These are phyloP conservation scores for Melanophora roralis DNA, from an alignment of 2,888 invertebrate species.

Conservation along the genomic window DNA sequence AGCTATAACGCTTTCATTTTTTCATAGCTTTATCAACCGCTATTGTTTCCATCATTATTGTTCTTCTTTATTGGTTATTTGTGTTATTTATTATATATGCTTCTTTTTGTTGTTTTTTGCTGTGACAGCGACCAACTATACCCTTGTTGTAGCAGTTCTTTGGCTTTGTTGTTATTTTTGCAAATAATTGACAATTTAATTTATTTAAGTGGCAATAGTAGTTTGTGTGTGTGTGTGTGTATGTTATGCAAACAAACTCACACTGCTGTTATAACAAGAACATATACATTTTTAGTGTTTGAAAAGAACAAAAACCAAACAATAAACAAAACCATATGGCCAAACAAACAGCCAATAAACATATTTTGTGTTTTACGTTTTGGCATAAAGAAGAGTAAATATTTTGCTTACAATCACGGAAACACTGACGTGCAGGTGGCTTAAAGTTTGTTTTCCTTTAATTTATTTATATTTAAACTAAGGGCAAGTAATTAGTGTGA, in stretches of 20 bases:
- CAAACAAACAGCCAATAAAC: conserved; percentile 60
- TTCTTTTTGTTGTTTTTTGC: conserved; percentile 11
- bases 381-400: conserved; percentile 38
- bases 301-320: conserved; percentile 31
- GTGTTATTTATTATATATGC: conserved; percentile 55
- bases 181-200: conserved; percentile 76
- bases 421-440: too few relatives aligned
- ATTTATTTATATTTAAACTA: conserved; percentile 28
- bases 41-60: conserved; percentile 35
- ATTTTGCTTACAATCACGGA: conserved; percentile 8
- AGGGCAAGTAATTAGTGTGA: conserved; percentile 42
- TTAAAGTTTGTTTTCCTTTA: not conserved
- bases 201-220: conserved; percentile 67
- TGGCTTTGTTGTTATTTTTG: conserved; percentile 64
- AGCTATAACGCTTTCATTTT: too few relatives aligned
- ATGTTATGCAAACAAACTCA: not conserved
- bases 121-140: conserved; percentile 18
- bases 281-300: not conserved
- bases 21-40: conserved; percentile 33
- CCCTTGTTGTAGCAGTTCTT: conserved; percentile 60
- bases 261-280: not conserved
- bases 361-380: conserved; percentile 45
- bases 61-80: conserved; percentile 64
- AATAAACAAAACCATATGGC: conserved; percentile 36
- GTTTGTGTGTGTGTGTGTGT: not conserved